Conservation (phyloP, 2,888 invertebrate genomes). For the Fissipunctia ypsillon region DNA sequence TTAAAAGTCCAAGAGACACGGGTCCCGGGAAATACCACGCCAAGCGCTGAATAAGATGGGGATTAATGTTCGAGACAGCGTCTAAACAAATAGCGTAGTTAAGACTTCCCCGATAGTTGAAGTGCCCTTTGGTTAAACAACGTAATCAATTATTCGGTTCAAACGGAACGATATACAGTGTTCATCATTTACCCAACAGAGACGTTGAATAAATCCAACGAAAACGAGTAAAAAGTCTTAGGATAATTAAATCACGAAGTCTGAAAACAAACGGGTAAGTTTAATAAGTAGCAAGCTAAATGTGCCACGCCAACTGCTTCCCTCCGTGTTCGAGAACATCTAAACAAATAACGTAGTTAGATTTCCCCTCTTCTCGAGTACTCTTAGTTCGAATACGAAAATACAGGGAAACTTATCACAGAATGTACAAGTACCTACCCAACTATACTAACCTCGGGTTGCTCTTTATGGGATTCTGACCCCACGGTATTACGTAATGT, state of each 20-base stretch:
- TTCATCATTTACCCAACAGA: constrained; percentile 43
- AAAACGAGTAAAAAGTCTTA: constrained; percentile 55
- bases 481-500: constrained; percentile 14
- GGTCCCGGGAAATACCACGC: constrained; percentile 73
- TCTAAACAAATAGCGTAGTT: constrained; percentile 75
- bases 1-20: constrained; percentile 86
- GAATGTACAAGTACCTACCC: constrained; percentile 44
- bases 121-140: constrained; percentile 69
- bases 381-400: constrained; percentile 68
- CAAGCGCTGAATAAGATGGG: constrained; percentile 72
- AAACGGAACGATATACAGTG: constrained; percentile 41
- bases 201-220: constrained; percentile 29
- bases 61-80: constrained; percentile 74
- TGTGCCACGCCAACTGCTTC: constrained; percentile 67
- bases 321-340: constrained; percentile 70
- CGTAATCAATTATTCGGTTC: constrained; percentile 65
- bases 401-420: constrained; percentile 57
- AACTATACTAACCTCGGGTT: constrained; percentile 32
- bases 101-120: constrained; percentile 73
- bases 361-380: constrained; percentile 70
- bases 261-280: constrained; percentile 70
- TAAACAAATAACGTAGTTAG: constrained; percentile 75
- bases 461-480: constrained; percentile 20
- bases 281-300: constrained; percentile 72
- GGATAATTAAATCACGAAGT: constrained; percentile 69